These are phyloP conservation scores for Acrossocheilus fasciatus DNA, from an alignment of 2,797 vertebrate genomes.

Conservation along the genomic window DNA sequence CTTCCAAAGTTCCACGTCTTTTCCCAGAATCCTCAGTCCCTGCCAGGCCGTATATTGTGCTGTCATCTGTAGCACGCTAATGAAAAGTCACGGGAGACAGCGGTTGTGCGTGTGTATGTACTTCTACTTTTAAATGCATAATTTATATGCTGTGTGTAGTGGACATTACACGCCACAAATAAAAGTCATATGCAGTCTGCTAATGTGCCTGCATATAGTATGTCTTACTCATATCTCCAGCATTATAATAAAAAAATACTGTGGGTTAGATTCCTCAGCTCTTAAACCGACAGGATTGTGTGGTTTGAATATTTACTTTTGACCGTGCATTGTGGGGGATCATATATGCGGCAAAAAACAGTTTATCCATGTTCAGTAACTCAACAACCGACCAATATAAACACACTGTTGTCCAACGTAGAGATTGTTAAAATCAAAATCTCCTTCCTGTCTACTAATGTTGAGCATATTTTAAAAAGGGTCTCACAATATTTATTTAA, in stretches of 20 bases:
- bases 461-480: constrained; percentile 40
- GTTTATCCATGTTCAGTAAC: constrained; percentile 42
- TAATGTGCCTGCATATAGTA: constrained; percentile 14
- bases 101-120: constrained; percentile 27
- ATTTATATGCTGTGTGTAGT: not conserved
- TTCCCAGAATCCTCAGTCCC: constrained; percentile 73
- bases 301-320: constrained; percentile 53
- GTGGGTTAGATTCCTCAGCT: constrained; percentile 28
- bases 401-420: constrained; percentile 45
- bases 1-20: constrained; percentile 81
- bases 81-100: constrained; percentile 72
- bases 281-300: constrained; percentile 20
- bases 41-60: constrained; percentile 79
- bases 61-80: constrained; percentile 73
- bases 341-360: constrained; percentile 44
- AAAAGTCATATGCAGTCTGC: not conserved
- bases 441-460: constrained; percentile 42
- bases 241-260: constrained; percentile 6
- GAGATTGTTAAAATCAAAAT: constrained; percentile 30
- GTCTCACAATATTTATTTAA: constrained; percentile 20
- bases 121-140: constrained; percentile 21
- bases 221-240: constrained; percentile 10
- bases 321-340: constrained; percentile 46
- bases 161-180: not conserved
- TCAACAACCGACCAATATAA: constrained; percentile 55